Evolutionary conservation across 2,888 invertebrate species (phyloP), one percentile per base, ranked within the genome.

Genomic region (Pollenia griseotomentosa): DNA sequence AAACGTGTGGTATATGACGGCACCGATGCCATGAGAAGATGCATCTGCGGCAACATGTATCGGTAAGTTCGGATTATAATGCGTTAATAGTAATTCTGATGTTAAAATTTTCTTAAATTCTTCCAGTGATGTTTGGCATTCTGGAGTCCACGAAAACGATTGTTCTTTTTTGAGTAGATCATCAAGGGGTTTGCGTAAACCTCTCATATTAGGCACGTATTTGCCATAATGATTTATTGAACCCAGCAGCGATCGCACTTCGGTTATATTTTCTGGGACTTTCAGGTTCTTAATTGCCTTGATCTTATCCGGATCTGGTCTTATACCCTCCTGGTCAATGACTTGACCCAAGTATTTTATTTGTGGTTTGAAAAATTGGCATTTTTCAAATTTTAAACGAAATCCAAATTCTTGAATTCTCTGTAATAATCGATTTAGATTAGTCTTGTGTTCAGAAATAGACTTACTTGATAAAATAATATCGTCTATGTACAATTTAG

Each of bases 181-280:
- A 55, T 85, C 65, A 5, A 87, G 23, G 8, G 82, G 82, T n/a
- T 74, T 57, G 44, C 86, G 66, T 14, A 59, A 40, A 1, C 68
- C 59, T 12, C 66, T 57, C 83, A 87, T 83, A n/a, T 87, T 57
- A 6, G 44, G 46, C 2, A 85, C 74, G 33, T 23, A 87, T 71
- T 87, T 88, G 3, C 87, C 70, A 51, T 85, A 86, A 42, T 83
- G 77, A 63, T 88, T 88, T 4, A 88, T 77, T 5, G 78, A 71
- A 7, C 80, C 86, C 11, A 88, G 63, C 16, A 83, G 79, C 10
- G 84, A 84, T 66, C 85, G 53, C 12, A 85, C 57, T 7, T 80
- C 61, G 0, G 85, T 59, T 2, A 83, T 51, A 33, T 87, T 82
- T 77, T 68, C 48, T 40, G 87, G 84, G 44, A 61, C 19, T 70